Evolutionary conservation across 2,797 vertebrate genomes (phyloP).

Genomic region (Mycteria americana): DNA sequence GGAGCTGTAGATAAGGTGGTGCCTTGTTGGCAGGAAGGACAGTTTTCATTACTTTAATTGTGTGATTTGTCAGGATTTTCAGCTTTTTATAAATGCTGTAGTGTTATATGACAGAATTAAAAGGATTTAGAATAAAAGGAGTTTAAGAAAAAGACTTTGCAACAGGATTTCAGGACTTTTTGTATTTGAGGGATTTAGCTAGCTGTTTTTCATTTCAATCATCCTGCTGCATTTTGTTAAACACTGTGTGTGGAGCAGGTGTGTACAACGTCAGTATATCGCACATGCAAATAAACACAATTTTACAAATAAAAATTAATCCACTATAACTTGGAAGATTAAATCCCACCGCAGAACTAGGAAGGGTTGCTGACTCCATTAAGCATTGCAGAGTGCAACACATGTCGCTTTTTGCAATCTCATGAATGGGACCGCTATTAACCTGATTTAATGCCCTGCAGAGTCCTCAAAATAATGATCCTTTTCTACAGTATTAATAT

Average conservation of each 20-base stretch:
- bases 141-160: slow-evolving; percentile 82
- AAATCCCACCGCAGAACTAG: slow-evolving; percentile 34
- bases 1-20: slow-evolving; percentile 70
- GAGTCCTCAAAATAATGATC: slow-evolving; percentile 54
- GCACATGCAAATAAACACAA: slow-evolving; percentile 74
- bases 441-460: slow-evolving; percentile 56
- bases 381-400: slow-evolving; percentile 50
- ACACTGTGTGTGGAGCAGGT: slow-evolving; percentile 77
- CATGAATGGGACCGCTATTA: slow-evolving; percentile 49
- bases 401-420: slow-evolving; percentile 58
- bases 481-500: slow-evolving; percentile 45
- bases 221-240: slow-evolving; percentile 72
- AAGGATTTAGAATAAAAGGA: slow-evolving; percentile 82
- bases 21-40: slow-evolving; percentile 71
- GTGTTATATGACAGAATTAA: slow-evolving; percentile 85
- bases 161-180: slow-evolving; percentile 81
- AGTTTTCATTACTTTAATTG: slow-evolving; percentile 87
- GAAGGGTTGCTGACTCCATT: slow-evolving; percentile 70
- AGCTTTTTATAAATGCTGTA: slow-evolving; percentile 82
- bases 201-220: slow-evolving; percentile 77
- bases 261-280: slow-evolving; percentile 71
- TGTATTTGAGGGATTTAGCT: slow-evolving; percentile 80
- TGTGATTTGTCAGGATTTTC: slow-evolving; percentile 84
- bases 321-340: slow-evolving; percentile 77
- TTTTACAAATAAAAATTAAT: slow-evolving; percentile 79